These are phyloP conservation scores for Chinchilla lanigera DNA, from an alignment of 2,113 vertebrate species.

Conservation along the genomic window DNA sequence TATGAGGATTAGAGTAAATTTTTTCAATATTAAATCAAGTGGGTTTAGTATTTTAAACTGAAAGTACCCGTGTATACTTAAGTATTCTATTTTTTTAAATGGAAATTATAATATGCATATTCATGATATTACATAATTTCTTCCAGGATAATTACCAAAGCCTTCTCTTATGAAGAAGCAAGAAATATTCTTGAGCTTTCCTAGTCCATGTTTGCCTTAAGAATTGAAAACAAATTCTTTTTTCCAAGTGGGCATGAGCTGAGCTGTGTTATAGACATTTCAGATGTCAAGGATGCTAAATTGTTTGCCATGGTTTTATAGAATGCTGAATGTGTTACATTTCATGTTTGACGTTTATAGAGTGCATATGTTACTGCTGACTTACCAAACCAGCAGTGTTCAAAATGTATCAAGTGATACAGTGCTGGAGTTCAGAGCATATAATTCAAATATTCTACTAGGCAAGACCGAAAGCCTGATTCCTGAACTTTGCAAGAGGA, in stretches of 20 bases:
- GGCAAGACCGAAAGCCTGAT: constrained; percentile 20
- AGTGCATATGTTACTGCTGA: constrained; percentile 62
- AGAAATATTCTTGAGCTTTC: constrained; percentile 20
- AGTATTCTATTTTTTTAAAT: not conserved
- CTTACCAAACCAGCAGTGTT: constrained; percentile 54
- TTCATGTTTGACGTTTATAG: constrained; percentile 69
- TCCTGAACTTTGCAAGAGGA: constrained; percentile 54
- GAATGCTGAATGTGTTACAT: constrained; percentile 68
- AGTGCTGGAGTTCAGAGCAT: constrained; percentile 44
- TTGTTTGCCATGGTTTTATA: constrained; percentile 49
- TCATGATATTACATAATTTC: constrained; percentile 34
- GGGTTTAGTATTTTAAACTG: not conserved
- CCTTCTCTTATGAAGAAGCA: not conserved
- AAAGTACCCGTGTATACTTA: not conserved
- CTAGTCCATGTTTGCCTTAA: not conserved
- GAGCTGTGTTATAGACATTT: not conserved
- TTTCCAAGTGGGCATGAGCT: constrained; percentile 34
- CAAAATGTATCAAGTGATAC: constrained; percentile 44
- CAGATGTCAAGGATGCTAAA: constrained; percentile 36
- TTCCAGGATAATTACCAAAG: constrained; percentile 48
- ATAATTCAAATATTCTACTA: constrained; percentile 51
- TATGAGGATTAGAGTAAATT: not conserved
- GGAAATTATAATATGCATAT: not conserved
- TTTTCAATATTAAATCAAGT: constrained; percentile 2
- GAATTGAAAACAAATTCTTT: constrained; percentile 31